A percentile compares a stretch with the other conserved stretches of the same genome.
Conservation (phyloP, 2,113 vertebrate species). For the Glareola pratincola region DNA sequence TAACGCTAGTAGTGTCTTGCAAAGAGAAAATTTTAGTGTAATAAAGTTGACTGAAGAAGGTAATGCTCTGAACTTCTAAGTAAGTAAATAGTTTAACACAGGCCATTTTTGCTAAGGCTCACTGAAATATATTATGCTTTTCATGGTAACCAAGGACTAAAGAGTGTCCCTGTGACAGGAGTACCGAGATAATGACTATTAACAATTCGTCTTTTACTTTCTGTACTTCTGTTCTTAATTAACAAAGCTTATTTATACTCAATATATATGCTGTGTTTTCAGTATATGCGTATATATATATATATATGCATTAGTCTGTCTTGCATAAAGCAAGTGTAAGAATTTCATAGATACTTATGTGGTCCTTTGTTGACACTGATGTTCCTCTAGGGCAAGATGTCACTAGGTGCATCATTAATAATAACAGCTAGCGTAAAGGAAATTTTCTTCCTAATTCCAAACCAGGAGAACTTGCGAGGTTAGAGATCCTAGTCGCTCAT, state of each 20-base stretch:
- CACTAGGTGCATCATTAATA: background rate
- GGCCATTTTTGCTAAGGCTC: background rate
- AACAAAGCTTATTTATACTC: background rate
- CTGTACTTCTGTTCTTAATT: background rate
- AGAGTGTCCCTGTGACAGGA: background rate
- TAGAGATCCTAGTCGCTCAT: accelerated
- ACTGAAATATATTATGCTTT: background rate
- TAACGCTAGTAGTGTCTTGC: background rate
- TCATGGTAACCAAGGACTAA: background rate
- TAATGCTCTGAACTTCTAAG: background rate
- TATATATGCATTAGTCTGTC: background rate
- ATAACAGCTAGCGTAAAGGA: background rate
- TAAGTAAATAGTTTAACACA: background rate
- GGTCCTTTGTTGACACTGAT: background rate
- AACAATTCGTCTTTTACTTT: background rate
- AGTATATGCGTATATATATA: too few relatives aligned
- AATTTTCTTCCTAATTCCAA: background rate
- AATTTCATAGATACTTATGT: background rate
- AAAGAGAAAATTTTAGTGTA: background rate
- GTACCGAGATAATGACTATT: background rate
- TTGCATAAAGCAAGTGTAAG: background rate
- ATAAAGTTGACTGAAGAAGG: background rate
- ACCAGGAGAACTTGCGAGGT: background rate
- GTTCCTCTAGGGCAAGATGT: background rate
- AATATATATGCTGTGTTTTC: background rate